A percentile compares a stretch with the other conserved stretches of the same genome.
phyloP scores from a whole-genome alignment of 2,888 invertebrate species.

The Zelleria hepariella region DNA sequence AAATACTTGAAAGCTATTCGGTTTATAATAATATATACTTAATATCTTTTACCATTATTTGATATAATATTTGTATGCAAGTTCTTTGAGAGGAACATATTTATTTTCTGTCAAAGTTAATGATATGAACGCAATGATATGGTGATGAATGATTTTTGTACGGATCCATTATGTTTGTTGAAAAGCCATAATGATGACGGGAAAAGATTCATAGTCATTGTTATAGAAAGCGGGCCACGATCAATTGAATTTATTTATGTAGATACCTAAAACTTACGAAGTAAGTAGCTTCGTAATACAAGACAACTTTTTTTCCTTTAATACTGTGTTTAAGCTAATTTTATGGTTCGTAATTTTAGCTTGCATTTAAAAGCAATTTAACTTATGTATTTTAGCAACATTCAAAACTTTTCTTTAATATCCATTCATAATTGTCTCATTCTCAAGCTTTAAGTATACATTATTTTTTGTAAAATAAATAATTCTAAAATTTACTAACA shows the following conservation, averaged over 20 bases:
- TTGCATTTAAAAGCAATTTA: not conserved
- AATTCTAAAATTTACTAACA: not conserved
- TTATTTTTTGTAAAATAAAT: not conserved
- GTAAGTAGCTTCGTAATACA: no score
- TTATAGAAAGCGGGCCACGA: not conserved
- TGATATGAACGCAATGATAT: conserved; percentile 62
- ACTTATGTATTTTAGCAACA: not conserved
- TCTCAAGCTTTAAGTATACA: not conserved
- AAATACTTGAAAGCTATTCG: conserved; percentile 13
- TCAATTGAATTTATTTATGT: not conserved
- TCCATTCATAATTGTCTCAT: not conserved
- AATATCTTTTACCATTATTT: not conserved
- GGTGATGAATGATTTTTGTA: conserved; percentile 62
- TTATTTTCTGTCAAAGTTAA: not conserved
- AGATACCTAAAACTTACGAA: no score
- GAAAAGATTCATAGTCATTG: not conserved
- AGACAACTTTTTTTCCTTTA: not conserved
- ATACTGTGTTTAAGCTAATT: not conserved
- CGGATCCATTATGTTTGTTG: conserved; percentile 17
- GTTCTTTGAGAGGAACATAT: not conserved
- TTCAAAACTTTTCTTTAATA: not conserved
- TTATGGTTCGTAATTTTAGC: not conserved
- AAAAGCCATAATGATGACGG: not conserved
- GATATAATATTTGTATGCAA: not conserved
- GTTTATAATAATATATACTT: conserved; percentile 13